Evolutionary conservation across 2,113 vertebrate genomes (phyloP).

Genomic region (Chloropsis hardwickii): DNA sequence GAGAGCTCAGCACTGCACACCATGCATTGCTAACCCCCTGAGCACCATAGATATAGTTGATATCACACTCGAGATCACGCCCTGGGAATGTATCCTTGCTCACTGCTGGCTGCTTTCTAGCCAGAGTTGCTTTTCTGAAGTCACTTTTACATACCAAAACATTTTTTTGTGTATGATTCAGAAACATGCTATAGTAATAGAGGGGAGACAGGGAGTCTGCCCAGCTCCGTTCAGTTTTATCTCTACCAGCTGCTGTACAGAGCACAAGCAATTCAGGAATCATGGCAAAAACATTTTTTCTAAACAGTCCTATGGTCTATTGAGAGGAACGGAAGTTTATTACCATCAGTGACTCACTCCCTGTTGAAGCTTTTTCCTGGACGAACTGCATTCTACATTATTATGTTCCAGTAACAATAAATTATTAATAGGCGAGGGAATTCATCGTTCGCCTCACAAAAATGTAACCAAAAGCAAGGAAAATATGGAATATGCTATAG

Average conservation of each 20-base stretch:
- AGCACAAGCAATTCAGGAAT: slow-evolving; percentile 38
- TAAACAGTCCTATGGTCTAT: slow-evolving; percentile 34
- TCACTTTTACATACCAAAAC: slow-evolving; percentile 42
- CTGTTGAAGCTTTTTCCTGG: slow-evolving; percentile 60
- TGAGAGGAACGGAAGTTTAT: slow-evolving; percentile 61
- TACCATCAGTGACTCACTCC: slow-evolving; percentile 57
- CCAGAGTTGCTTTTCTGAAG: slow-evolving; percentile 16
- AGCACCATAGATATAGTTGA: not conserved
- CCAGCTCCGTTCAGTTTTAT: slow-evolving; percentile 44
- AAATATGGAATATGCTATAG: slow-evolving; percentile 60
- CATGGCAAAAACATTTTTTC: slow-evolving; percentile 48
- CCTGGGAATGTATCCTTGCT: not conserved
- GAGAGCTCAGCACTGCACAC: not conserved
- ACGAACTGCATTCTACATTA: not conserved
- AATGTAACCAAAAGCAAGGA: slow-evolving; percentile 46
- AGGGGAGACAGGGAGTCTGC: slow-evolving; percentile 62
- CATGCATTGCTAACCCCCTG: not conserved
- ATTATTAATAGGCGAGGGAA: slow-evolving; percentile 55
- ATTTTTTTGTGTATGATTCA: slow-evolving; percentile 58
- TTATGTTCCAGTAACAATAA: slow-evolving; percentile 65
- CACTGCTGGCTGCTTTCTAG: not conserved
- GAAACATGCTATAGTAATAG: slow-evolving; percentile 59
- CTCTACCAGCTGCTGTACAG: slow-evolving; percentile 58
- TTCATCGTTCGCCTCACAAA: slow-evolving; percentile 4
- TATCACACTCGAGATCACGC: not conserved